These are phyloP conservation scores for Microtus pennsylvanicus DNA, from an alignment of 2,113 vertebrate species.

Conservation along the genomic window DNA sequence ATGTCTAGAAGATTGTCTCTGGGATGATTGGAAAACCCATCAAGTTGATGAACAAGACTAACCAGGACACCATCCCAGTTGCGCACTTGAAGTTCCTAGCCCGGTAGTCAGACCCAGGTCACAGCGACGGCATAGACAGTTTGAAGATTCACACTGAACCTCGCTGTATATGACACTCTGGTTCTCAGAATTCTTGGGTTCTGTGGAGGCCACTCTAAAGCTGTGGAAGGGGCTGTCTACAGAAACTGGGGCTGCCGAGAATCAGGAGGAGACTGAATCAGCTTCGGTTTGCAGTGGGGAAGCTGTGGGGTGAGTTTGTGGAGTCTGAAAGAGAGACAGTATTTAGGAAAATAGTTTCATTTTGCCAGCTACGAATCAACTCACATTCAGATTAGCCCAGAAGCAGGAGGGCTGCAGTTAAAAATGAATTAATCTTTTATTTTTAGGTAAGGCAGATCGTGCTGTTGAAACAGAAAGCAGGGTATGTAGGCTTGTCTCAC, in stretches of 20 bases:
- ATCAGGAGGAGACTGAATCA: slow-evolving; percentile 74
- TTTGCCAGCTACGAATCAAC: slow-evolving; percentile 41
- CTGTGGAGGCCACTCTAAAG: background rate
- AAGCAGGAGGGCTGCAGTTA: slow-evolving; percentile 64
- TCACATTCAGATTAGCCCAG: slow-evolving; percentile 30
- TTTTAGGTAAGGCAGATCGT: slow-evolving; percentile 54
- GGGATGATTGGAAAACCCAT: background rate
- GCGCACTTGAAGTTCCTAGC: background rate
- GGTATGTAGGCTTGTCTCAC: background rate
- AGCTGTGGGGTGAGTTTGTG: slow-evolving; percentile 32
- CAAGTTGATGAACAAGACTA: background rate
- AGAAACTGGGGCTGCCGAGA: slow-evolving; percentile 32
- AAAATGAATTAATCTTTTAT: slow-evolving; percentile 68
- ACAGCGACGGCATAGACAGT: background rate
- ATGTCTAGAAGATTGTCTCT: background rate
- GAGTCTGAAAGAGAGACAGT: background rate
- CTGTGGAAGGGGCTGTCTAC: slow-evolving; percentile 26
- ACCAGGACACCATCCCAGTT: background rate
- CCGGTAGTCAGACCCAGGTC: background rate
- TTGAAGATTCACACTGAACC: background rate
- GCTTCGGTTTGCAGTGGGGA: slow-evolving; percentile 41
- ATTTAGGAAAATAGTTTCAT: slow-evolving; percentile 57
- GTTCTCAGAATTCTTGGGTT: background rate
- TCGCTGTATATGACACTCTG: background rate
- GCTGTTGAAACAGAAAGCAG: slow-evolving; percentile 15